Evolutionary conservation across 2,888 invertebrate genomes (phyloP).

Genomic region (Napeogenes sylphis): DNA sequence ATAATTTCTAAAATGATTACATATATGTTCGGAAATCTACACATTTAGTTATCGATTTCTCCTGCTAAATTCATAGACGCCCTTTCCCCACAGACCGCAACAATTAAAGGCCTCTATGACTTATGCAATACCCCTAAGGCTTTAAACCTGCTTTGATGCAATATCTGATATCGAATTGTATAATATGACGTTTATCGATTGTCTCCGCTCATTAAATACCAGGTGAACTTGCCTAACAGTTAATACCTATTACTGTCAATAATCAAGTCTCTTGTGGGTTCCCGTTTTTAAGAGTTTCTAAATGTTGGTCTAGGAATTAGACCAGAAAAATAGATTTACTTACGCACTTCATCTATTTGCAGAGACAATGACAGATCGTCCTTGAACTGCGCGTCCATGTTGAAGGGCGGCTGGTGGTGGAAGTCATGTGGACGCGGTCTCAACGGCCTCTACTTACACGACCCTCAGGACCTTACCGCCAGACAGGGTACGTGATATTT

Average conservation of each 20-base stretch:
- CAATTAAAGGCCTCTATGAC: conserved; percentile 1
- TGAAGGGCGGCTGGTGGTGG: conserved; percentile 98
- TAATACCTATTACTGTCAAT: conserved; percentile 2
- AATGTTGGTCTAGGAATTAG: too few species aligned
- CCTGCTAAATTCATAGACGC: conserved; percentile 2
- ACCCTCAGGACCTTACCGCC: conserved; percentile 92
- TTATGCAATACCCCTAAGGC: conserved; percentile 14
- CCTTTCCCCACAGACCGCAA: conserved; percentile 3
- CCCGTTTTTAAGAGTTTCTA: too few species aligned
- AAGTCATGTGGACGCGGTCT: conserved; percentile 94
- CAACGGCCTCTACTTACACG: conserved; percentile 92
- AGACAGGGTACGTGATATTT: conserved; percentile 82
- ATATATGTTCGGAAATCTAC: too few species aligned
- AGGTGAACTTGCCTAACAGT: neutral
- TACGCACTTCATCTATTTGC: conserved; percentile 38
- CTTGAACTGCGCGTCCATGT: conserved; percentile 93
- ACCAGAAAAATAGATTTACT: neutral
- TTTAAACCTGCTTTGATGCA: conserved; percentile 15
- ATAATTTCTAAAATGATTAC: too few species aligned
- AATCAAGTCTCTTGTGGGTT: too few species aligned
- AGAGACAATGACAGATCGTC: conserved; percentile 95
- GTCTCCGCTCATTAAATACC: conserved; percentile 1
- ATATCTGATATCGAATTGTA: conserved; percentile 8
- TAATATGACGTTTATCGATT: conserved; percentile 5
- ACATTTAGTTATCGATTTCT: neutral